Conservation (phyloP, 2,888 invertebrate genomes). For the Tiliacea aurago region DNA sequence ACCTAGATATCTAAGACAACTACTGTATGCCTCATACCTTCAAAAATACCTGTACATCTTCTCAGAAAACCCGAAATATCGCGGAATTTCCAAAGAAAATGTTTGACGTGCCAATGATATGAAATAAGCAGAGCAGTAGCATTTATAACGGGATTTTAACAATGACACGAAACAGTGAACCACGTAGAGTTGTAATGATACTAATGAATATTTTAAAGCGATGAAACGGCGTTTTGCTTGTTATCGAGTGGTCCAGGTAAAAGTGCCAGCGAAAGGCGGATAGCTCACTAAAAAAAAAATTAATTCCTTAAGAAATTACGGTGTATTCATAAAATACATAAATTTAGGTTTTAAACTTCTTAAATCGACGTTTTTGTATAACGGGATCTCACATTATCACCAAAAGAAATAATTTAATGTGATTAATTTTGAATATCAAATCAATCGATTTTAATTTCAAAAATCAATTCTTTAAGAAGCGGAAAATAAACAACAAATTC, state of each 20-base stretch:
- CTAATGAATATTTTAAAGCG: slow-evolving; percentile 64
- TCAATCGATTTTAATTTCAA: neutral
- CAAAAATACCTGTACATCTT: slow-evolving; percentile 23
- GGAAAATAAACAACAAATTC: neutral
- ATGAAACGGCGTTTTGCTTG: slow-evolving; percentile 64
- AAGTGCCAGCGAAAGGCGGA: slow-evolving; percentile 44
- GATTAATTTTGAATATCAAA: neutral
- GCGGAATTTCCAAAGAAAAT: slow-evolving; percentile 31
- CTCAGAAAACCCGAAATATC: slow-evolving; percentile 36
- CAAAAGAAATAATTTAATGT: neutral
- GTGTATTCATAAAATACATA: neutral
- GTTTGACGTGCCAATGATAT: slow-evolving; percentile 40
- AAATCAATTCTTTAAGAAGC: neutral
- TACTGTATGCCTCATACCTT: slow-evolving; percentile 17
- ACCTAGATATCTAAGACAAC: slow-evolving; percentile 22
- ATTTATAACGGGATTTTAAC: slow-evolving; percentile 69
- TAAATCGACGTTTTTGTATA: neutral
- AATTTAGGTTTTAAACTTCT: neutral
- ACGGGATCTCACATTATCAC: neutral
- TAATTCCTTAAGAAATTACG: neutral
- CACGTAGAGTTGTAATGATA: slow-evolving; percentile 67
- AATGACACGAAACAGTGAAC: slow-evolving; percentile 70
- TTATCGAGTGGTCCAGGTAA: slow-evolving; percentile 55
- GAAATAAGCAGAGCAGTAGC: slow-evolving; percentile 44
- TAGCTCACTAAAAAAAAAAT: neutral